A percentile compares a stretch with the other conserved stretches of the same genome.
Evolutionary conservation across 1,140 invertebrate genomes (phyloP).

Genomic region (Drosophila simulans): DNA sequence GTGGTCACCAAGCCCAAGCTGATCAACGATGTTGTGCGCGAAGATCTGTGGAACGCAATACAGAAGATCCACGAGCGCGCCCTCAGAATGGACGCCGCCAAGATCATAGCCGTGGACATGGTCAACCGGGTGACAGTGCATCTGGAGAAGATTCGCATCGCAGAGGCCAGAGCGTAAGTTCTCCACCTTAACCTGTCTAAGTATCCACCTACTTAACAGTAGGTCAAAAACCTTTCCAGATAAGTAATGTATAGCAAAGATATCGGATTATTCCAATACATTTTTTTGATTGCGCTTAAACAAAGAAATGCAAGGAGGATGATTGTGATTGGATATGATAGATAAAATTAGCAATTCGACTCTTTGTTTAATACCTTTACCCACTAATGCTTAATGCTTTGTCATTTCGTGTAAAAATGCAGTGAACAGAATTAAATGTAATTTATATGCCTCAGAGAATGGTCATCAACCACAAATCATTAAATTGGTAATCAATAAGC

Average conservation of each 20-base stretch:
- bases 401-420: not conserved
- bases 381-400: too few relatives aligned
- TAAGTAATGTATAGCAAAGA: not conserved
- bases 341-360: not conserved
- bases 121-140: slow-evolving; percentile 90
- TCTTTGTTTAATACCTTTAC: slow-evolving; percentile 2
- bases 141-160: slow-evolving; percentile 93
- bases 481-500: slow-evolving; percentile 12
- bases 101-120: slow-evolving; percentile 92
- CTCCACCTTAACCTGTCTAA: not conserved
- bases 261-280: not conserved
- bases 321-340: not conserved
- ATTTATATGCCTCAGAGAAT: slow-evolving; percentile 21
- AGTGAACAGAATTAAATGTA: slow-evolving; percentile 10
- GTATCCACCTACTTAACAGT: not conserved
- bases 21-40: slow-evolving; percentile 89
- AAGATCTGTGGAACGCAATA: slow-evolving; percentile 92
- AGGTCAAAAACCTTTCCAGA: not conserved
- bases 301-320: slow-evolving; percentile 3
- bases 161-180: slow-evolving; percentile 90
- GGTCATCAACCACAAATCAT: slow-evolving; percentile 2
- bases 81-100: slow-evolving; percentile 91
- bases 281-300: slow-evolving; percentile 8
- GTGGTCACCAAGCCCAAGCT: slow-evolving; percentile 86
- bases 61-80: slow-evolving; percentile 91